phyloP scores from a whole-genome alignment of 2,888 invertebrate species.

The Phlogophora meticulosa region DNA sequence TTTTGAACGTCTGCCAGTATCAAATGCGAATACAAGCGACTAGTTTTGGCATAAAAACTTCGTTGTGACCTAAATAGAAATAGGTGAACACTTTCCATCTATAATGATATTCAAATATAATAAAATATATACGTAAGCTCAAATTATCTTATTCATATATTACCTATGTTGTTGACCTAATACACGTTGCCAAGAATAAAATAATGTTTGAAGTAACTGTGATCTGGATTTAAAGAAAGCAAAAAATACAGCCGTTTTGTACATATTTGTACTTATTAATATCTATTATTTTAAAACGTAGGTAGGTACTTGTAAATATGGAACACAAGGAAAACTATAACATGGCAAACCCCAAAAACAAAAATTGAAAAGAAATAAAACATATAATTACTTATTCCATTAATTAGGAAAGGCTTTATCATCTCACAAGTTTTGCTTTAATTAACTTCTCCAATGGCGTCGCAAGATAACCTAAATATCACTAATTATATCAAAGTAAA shows the following conservation, averaged over 20 bases:
- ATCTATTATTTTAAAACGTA: too few species aligned
- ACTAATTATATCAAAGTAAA: constrained; percentile 49
- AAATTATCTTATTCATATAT: not conserved
- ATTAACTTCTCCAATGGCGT: constrained; percentile 4
- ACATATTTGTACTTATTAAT: too few species aligned
- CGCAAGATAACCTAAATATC: constrained; percentile 39
- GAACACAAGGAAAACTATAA: too few species aligned
- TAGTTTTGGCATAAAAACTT: constrained; percentile 60
- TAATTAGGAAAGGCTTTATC: too few species aligned
- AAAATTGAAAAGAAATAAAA: too few species aligned
- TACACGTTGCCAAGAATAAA: constrained; percentile 4
- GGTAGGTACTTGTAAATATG: too few species aligned
- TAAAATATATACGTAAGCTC: not conserved
- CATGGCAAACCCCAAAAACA: too few species aligned
- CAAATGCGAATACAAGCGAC: constrained; percentile 48
- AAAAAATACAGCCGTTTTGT: too few species aligned
- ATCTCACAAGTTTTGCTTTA: constrained; percentile 2
- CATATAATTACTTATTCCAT: too few species aligned
- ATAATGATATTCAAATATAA: constrained; percentile 7
- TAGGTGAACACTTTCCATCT: constrained; percentile 29
- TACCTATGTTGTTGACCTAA: not conserved
- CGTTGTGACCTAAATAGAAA: constrained; percentile 49
- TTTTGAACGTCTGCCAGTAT: constrained; percentile 67
- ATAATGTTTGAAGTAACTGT: not conserved
- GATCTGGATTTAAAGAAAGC: not conserved